Evolutionary conservation across 2,113 vertebrate genomes (phyloP), one percentile per base, ranked within the genome.

Genomic region (Paedocypris sp.): DNA sequence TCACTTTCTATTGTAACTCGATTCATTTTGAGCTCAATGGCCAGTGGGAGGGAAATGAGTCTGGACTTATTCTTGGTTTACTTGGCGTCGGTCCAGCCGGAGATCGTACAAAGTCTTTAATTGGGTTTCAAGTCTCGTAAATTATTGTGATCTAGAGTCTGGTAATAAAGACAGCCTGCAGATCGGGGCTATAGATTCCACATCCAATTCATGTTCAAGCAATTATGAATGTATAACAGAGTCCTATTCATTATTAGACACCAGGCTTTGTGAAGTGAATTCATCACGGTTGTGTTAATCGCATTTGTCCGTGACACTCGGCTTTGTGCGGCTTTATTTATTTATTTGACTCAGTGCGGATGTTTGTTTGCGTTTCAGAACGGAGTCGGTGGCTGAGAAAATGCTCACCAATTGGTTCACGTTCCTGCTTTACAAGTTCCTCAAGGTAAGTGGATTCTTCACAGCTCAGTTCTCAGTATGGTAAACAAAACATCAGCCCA

Each of bases 391-490:
- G 60, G 90, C 90, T 5, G 89, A 92, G 74, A 92, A 92, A 62
- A 91, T 91, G 89, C 62, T 92, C 43, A 92, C 90, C 26, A 92
- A 92, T 32, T 92, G 90, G 90, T 92, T 91, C 74, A 92, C 90
- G 1, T 92, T 92, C 68, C 84, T 92, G 5, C 80, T 92, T 23
- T 91, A 91, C 80, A 91, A 91, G 62, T 92, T 92, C 68, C 87
- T 92, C 32, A 92, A 92, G 89, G 90, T 92, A 85, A 70, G 48
- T 6, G 33, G 18, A 13, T 2, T 4, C 10, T 52, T 39, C 45
- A 13, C 11, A 8, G 12, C 5, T 31, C 3, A 25, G 22, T 11
- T 3, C 8, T 25, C 19, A 22, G 48, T 38, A 5, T 52, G 54
- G 22, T 19, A 2, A 23, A 2, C 19, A 56, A 18, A 29, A 18